Base-by-base conservation (phyloP, 2,113 vertebrate genomes). In the Ceyx melanurus region DNA sequence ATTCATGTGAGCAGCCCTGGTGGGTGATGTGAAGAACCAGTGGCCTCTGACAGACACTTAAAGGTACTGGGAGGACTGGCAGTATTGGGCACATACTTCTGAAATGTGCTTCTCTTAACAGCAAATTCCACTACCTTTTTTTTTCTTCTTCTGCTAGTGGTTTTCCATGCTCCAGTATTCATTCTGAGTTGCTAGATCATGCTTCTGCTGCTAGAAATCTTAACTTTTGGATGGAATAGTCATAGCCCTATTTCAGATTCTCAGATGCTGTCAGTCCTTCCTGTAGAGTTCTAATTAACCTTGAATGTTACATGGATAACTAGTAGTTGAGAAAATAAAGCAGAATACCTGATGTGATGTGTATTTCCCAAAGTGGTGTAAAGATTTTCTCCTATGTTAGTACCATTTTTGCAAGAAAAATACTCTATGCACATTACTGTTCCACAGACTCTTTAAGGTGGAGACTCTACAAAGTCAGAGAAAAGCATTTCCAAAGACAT, bases 331-430 rank as follows among this genome's bases (percentile, higher is more conserved):
- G 50, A 62, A 58, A 56, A 26, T 9, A n/a, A 40, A 73, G 56
- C 53, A 13, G 31, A 26, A 26, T n/a, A 6, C 37, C 50, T 91
- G 25, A 17, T 25, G 21, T 46, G 65, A 33, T 35, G 15, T 10
- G 2, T n/a, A 0, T 77, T 86, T 66, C 46, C 19, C 5, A 3
- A 31, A 7, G 45, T 9, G 19, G 18, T 3, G 0, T 37, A 33
- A 75, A n/a, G 18, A 29, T 56, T 56, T 20, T 33, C 43, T 56
- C 17, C 70, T 75, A 4, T 1, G 2, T 53, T 72, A 51, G 20
- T 67, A 33, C 2, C 5, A 29, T 56, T 64, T 83, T 74, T n/a
- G 7, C 17, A 70, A 40, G 29, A 60, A 57, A 50, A 76, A n/a
- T 53, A 12, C 4, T 79, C 43, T 23, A 31, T 9, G 12, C 42